Evolutionary conservation across 2,888 invertebrate genomes (phyloP).

Genomic region (Callosobruchus maculatus): DNA sequence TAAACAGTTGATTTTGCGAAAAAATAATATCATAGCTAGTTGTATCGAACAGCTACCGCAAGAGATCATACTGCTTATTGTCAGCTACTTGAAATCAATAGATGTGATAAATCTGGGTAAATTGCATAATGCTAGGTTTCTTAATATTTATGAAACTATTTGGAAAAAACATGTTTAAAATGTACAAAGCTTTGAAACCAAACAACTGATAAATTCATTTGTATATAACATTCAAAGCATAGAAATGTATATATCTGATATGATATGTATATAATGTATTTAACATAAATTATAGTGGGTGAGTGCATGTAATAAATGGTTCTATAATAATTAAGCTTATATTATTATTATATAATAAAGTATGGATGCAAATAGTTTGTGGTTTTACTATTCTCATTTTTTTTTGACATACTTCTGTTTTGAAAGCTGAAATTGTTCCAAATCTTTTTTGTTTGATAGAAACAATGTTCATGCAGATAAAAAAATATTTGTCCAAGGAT

Average conservation of each 20-base stretch:
- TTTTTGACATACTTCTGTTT: too few relatives aligned
- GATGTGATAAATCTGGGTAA: slow-evolving; percentile 27
- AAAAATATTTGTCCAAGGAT: too few relatives aligned
- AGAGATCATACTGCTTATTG: slow-evolving; percentile 42
- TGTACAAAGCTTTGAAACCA: not conserved
- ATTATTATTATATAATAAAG: not conserved
- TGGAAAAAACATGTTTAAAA: not conserved
- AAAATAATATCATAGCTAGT: slow-evolving; percentile 25
- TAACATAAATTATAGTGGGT: not conserved
- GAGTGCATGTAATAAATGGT: slow-evolving; percentile 1
- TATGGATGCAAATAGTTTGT: not conserved
- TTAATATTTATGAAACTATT: slow-evolving; percentile 26
- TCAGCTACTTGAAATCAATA: slow-evolving; percentile 28
- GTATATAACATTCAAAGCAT: not conserved
- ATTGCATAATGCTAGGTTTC: slow-evolving; percentile 31
- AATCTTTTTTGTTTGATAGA: too few relatives aligned
- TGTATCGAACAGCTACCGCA: slow-evolving; percentile 45
- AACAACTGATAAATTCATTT: not conserved
- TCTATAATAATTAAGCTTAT: not conserved
- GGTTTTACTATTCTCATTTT: not conserved
- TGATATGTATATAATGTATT: not conserved
- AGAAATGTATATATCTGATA: not conserved
- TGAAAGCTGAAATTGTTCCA: too few relatives aligned
- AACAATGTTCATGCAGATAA: too few relatives aligned
- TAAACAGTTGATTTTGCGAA: slow-evolving; percentile 30